Evolutionary conservation across 2,113 vertebrate genomes (phyloP), one percentile per base, ranked within the genome.

Genomic region (Dromiciops gliroides): DNA sequence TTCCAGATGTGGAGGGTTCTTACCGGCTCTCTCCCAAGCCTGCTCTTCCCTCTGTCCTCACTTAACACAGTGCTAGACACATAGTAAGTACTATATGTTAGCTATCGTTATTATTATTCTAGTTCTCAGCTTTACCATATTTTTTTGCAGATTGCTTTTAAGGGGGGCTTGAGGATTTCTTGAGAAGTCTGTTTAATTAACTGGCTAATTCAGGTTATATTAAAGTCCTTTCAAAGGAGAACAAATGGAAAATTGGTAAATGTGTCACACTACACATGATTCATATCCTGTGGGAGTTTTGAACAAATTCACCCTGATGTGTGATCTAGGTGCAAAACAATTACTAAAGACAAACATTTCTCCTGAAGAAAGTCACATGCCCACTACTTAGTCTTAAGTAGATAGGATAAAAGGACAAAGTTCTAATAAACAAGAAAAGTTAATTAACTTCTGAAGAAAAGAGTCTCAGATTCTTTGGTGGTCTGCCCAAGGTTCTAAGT

Each of bases 221-320:
- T 89, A 97, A 97, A 96, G 95, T 93, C 96, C 91, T 95, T 97
- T 89, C 31, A 51, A 96, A 94, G 97, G 97, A 98, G 97, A 95
- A 95, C 97, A 95, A 98, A 94, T 92, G 96, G 95, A 98, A 96
- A 98, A 97, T 48, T 95, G 0, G 95, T 93, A 95, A 97, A 94
- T 95, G 95, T 98, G 97, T 98, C 97, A 98, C 24, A 98, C 25
- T 96, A 94, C 96, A 97, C 97, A 50, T 98, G 98, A 98, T 97
- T 98, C 98, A 98, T 14, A 98, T 97, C 97, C 98, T 98, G 97
- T 98, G 97, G 98, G 97, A 98, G 98, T 98, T 96, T 50, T 2
- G 94, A 98, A 97, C 96, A 94, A 97, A 97, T 98, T 97, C 97
- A 97, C 94, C 93, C 90, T 83, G 67, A 83, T 83, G 67, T 83